Evolutionary conservation across 2,113 vertebrate species (phyloP).

Genomic region (Oncorhynchus nerka): DNA sequence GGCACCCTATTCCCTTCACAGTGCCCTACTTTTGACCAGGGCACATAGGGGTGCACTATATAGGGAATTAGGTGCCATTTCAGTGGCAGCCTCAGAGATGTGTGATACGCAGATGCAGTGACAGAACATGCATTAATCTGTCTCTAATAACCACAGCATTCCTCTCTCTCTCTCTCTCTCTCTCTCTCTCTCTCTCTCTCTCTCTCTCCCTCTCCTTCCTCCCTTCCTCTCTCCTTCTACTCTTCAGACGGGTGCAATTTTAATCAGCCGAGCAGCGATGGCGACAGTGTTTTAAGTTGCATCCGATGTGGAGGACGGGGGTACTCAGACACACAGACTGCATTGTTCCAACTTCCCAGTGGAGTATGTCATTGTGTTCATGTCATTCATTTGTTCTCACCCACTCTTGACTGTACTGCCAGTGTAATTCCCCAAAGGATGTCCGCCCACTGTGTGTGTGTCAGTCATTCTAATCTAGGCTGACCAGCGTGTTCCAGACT

Average conservation of each 20-base stretch:
- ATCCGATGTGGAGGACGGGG: constrained; percentile 49
- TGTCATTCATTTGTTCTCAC: not conserved
- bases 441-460: not conserved
- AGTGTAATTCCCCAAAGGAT: not conserved
- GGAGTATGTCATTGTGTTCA: constrained; percentile 1
- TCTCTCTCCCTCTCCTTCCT: not conserved
- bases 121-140: constrained; percentile 55
- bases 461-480: constrained; percentile 27
- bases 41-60: too few species aligned
- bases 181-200: too few species aligned
- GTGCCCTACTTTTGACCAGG: too few species aligned
- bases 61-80: not conserved
- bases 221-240: too few species aligned
- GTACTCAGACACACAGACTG: constrained; percentile 48
- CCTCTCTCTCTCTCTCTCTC: constrained; percentile 14
- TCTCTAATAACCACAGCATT: constrained; percentile 57
- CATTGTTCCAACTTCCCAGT: constrained; percentile 45
- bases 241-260: constrained; percentile 45
- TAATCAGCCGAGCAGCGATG: constrained; percentile 52
- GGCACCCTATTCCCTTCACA: too few species aligned
- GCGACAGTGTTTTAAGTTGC: constrained; percentile 60
- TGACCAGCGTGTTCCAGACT: not conserved
- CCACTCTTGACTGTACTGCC: constrained; percentile 3
- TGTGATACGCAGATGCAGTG: constrained; percentile 47
- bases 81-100: constrained; percentile 18